phyloP scores from a whole-genome alignment of 2,797 vertebrate genomes.

The Acrossocheilus wenchowensis region DNA sequence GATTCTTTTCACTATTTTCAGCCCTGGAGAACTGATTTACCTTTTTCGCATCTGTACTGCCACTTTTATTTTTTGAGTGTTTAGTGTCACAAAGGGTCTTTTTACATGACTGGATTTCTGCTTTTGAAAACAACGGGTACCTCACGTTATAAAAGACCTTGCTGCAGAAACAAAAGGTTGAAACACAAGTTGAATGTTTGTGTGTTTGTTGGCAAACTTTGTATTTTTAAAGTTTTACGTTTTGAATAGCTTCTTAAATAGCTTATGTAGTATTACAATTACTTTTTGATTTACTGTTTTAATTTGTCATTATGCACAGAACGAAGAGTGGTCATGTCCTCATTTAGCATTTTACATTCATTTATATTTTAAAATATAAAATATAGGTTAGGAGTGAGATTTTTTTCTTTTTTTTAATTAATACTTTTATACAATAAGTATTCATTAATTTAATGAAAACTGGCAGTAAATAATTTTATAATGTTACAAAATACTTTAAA shows the following conservation, averaged over 20 bases:
- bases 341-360: background rate
- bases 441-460: too few species aligned
- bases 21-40: slow-evolving; percentile 13
- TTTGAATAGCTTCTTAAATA: background rate
- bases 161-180: background rate
- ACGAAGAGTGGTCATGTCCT: background rate
- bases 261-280: background rate
- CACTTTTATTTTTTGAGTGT: slow-evolving; percentile 17
- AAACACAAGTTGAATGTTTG: background rate
- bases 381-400: background rate
- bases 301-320: background rate
- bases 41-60: background rate
- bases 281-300: too few species aligned
- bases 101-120: slow-evolving; percentile 12
- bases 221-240: background rate
- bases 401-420: too few species aligned
- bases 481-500: too few species aligned
- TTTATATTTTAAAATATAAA: background rate
- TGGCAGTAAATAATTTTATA: too few species aligned
- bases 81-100: slow-evolving; percentile 8
- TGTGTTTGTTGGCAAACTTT: slow-evolving; percentile 1
- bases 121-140: background rate
- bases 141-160: background rate
- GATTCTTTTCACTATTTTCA: slow-evolving; percentile 22
- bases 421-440: too few species aligned